Percentiles rank a stretch among this genome's conserved stretches.
phyloP scores from a whole-genome alignment of 2,888 invertebrate species.

The Nemotelus pantherinus region DNA sequence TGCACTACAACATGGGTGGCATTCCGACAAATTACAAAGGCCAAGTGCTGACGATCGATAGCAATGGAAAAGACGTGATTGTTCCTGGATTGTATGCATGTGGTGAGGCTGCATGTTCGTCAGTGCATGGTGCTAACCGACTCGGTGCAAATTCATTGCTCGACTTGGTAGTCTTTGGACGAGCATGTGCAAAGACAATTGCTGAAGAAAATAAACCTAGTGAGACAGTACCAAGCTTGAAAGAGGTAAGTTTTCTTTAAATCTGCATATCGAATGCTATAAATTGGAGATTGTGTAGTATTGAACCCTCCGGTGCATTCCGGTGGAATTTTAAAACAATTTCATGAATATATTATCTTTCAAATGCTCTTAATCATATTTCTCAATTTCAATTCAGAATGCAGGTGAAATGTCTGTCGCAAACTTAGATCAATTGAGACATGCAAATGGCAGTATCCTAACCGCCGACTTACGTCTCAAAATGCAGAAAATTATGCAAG shows the following conservation, averaged over 20 bases:
- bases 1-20: slow-evolving; percentile 99
- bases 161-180: slow-evolving; percentile 96
- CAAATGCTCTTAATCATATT: too few species aligned
- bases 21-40: slow-evolving; percentile 94
- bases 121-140: slow-evolving; percentile 96
- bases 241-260: slow-evolving; percentile 65
- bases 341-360: background rate
- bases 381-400: slow-evolving; percentile 67
- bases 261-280: background rate
- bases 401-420: slow-evolving; percentile 91
- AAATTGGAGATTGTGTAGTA: too few species aligned
- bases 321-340: background rate
- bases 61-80: slow-evolving; percentile 61
- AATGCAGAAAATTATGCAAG: slow-evolving; percentile 96
- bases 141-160: slow-evolving; percentile 95
- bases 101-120: slow-evolving; percentile 91
- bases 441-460: slow-evolving; percentile 76
- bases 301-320: background rate
- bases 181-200: slow-evolving; percentile 90
- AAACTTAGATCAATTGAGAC: slow-evolving; percentile 82
- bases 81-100: slow-evolving; percentile 89
- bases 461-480: slow-evolving; percentile 84
- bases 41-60: slow-evolving; percentile 70
- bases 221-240: slow-evolving; percentile 76
- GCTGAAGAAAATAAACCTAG: slow-evolving; percentile 84